Conservation (phyloP, 1,140 invertebrate species). For the Hestina assimilis region DNA sequence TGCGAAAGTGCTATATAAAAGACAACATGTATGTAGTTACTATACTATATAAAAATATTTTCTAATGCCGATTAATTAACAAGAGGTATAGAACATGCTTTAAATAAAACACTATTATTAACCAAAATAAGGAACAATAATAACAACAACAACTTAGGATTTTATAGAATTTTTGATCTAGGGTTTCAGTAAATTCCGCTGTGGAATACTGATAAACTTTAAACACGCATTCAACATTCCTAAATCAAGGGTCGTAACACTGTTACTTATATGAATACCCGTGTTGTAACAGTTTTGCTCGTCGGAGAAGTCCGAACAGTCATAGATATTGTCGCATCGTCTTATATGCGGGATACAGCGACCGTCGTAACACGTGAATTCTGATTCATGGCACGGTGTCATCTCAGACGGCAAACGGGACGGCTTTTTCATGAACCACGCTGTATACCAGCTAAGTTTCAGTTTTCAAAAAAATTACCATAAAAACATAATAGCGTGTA, state of each 20-base stretch:
- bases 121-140: neutral
- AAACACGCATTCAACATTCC: conserved; percentile 38
- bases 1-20: too few species aligned
- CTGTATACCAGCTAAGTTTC: conserved; percentile 45
- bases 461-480: neutral
- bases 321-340: conserved; percentile 91
- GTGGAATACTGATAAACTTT: conserved; percentile 10
- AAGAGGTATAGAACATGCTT: too few species aligned
- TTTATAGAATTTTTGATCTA: conserved; percentile 1
- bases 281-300: conserved; percentile 89
- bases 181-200: conserved; percentile 4
- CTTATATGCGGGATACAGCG: conserved; percentile 83
- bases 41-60: too few species aligned
- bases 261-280: conserved; percentile 49
- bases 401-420: conserved; percentile 44
- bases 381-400: conserved; percentile 72
- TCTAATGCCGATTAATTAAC: too few species aligned
- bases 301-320: conserved; percentile 95
- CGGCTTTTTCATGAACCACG: conserved; percentile 51
- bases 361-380: conserved; percentile 83
- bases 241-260: conserved; percentile 32
- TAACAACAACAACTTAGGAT: neutral
- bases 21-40: too few species aligned
- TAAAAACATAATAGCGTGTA: neutral
- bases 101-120: neutral